A percentile compares a stretch with the other conserved stretches of the same genome.
These are phyloP conservation scores for Promerops cafer DNA, from an alignment of 2,113 vertebrate species.

Conservation along the genomic window DNA sequence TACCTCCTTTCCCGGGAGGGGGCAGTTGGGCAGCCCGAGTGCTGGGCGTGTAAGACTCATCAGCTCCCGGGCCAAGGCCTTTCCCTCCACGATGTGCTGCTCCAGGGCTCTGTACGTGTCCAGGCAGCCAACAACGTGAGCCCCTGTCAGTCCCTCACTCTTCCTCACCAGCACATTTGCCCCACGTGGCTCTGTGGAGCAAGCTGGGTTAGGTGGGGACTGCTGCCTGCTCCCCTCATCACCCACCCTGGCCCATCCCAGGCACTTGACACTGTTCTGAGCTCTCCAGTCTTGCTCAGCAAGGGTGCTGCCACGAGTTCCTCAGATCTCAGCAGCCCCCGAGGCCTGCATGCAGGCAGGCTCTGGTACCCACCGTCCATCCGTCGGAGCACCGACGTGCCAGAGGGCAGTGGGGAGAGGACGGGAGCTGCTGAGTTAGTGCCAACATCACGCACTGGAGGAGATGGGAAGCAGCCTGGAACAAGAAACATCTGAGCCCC, in stretches of 20 bases:
- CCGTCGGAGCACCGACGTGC: background rate
- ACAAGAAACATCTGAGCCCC: background rate
- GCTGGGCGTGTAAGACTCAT: constrained; percentile 48
- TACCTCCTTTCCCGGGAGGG: background rate
- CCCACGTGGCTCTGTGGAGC: constrained; percentile 1
- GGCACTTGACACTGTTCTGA: background rate
- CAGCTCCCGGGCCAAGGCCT: constrained; percentile 71
- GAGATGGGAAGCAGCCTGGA: constrained; percentile 76
- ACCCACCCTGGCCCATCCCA: accelerated
- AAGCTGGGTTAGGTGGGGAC: background rate
- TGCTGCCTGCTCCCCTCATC: accelerated
- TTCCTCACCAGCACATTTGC: background rate
- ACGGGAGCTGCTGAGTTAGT: constrained; percentile 28
- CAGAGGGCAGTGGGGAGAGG: constrained; percentile 21
- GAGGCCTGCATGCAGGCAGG: accelerated
- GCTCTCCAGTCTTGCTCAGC: background rate
- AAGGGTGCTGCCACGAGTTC: background rate
- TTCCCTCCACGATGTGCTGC: constrained; percentile 78
- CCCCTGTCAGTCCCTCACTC: constrained; percentile 40
- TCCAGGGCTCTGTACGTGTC: constrained; percentile 79
- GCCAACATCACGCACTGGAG: constrained; percentile 82
- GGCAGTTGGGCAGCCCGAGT: background rate
- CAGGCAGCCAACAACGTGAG: constrained; percentile 68
- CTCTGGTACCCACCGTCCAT: constrained; percentile 4
- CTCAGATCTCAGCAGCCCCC: background rate